These are phyloP conservation scores for Seira musarum DNA, from an alignment of 2,888 invertebrate species.

Conservation along the genomic window DNA sequence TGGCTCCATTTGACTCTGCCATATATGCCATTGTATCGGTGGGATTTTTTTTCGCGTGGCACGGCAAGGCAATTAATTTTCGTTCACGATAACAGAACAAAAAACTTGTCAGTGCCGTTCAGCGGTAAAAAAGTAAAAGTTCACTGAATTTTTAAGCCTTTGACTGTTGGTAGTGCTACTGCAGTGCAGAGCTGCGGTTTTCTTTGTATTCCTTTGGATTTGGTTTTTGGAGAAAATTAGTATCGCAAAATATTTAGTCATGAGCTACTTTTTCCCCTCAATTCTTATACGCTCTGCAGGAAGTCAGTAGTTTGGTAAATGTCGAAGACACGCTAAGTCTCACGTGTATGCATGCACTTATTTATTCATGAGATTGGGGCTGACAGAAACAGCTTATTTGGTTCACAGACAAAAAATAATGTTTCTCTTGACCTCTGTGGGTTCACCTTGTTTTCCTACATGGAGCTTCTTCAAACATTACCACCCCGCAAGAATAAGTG, in stretches of 20 bases:
- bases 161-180: not conserved
- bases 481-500: conserved; percentile 5
- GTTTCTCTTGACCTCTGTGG: conserved; percentile 41
- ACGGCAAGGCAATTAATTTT: conserved; percentile 6
- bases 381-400: not conserved
- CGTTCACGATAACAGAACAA: no score
- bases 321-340: no score
- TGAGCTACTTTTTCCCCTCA: no score
- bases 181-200: not conserved
- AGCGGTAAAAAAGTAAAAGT: no score
- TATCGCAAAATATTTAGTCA: no score
- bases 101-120: no score
- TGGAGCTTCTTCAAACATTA: conserved; percentile 5
- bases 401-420: conserved; percentile 25
- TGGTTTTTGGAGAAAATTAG: conserved; percentile 16
- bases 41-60: not conserved
- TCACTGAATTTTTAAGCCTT: not conserved
- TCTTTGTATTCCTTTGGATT: not conserved
- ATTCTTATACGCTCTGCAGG: no score
- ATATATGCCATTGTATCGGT: conserved; percentile 61
- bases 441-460: conserved; percentile 38
- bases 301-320: no score
- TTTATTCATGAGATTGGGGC: no score
- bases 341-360: no score
- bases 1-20: conserved; percentile 66